Evolutionary conservation across 2,888 invertebrate genomes (phyloP).

Genomic region (Ichneumoninae sp.): DNA sequence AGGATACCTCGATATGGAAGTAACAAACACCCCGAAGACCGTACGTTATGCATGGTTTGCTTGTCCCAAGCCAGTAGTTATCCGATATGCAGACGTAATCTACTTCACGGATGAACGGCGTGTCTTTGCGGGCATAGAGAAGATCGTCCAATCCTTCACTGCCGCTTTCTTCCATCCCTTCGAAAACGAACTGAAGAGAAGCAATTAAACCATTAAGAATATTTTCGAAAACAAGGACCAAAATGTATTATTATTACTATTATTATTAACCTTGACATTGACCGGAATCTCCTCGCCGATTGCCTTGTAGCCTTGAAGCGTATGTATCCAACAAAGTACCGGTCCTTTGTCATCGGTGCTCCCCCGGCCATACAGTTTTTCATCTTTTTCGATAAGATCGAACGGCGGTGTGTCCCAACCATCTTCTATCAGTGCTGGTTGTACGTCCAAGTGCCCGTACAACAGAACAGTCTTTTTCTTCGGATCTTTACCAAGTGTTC

Average conservation of each 20-base stretch:
- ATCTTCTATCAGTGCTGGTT: constrained; percentile 96
- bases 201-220: not conserved
- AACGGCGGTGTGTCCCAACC: constrained; percentile 99
- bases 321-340: constrained; percentile 97
- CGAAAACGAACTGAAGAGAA: constrained; percentile 91
- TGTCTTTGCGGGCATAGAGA: constrained; percentile 88
- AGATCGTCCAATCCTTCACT: constrained; percentile 97
- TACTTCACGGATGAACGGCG: constrained; percentile 91
- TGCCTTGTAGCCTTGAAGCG: constrained; percentile 94
- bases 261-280: constrained; percentile 86
- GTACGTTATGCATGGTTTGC: constrained; percentile 98
- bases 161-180: constrained; percentile 99
- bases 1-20: constrained; percentile 94
- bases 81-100: constrained; percentile 99
- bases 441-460: constrained; percentile 99
- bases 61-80: constrained; percentile 99
- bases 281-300: constrained; percentile 89
- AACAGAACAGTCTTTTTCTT: constrained; percentile 96
- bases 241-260: not conserved
- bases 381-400: constrained; percentile 93
- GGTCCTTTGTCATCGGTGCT: constrained; percentile 98
- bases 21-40: constrained; percentile 97
- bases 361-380: constrained; percentile 96
- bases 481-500: constrained; percentile 90
- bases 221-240: too few species aligned